Base-by-base conservation (phyloP, 1,140 invertebrate species). In the Leptopilina clavipes region DNA sequence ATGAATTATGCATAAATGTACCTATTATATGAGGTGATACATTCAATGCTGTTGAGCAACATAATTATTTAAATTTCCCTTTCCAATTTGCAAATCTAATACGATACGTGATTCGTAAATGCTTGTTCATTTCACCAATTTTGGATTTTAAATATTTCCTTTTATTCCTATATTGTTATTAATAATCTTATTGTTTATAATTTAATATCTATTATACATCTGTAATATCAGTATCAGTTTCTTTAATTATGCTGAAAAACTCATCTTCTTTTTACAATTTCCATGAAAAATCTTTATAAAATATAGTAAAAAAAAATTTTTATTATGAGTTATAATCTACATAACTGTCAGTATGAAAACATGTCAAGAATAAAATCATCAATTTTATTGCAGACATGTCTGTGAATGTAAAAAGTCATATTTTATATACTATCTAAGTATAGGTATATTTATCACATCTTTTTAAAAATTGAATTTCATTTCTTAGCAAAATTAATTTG, bases 11-110 rank as follows among this genome's bases (percentile, higher is more conserved):
- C 22, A 65, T 65, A 65, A 65, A 31, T 65, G 59, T 65, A 65
- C 59, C 59, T 65, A 65, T 65, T 65, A 37, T 65, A 65, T 65
- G 59, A 65, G 59, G 59, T 65, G 59, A 65, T 65, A 65, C 59
- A 65, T 65, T 65, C 59, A 65, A 65, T 65, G 59, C 25, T 37
- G 59, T 65, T 65, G 59, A 65, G 59, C 59, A 65, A 65, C 59
- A 65, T 65, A 65, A 65, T 65, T 65, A 65, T 65, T 65, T 65
- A 65, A 65, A 65, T 65, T 65, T 65, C 59, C 25, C 59, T 6
- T 65, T 65, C 22, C 11, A 22, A 65, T 65, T 65, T 31, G 59
- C 59, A 65, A 65, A 22, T 19, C 22, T 65, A 65, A 65, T 65
- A 65, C 22, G 25, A 8, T 65, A 37, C 59, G 59, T 65, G 59